Evolutionary conservation across 2,888 invertebrate genomes (phyloP).

Genomic region (Macrosiphum euphorbiae): DNA sequence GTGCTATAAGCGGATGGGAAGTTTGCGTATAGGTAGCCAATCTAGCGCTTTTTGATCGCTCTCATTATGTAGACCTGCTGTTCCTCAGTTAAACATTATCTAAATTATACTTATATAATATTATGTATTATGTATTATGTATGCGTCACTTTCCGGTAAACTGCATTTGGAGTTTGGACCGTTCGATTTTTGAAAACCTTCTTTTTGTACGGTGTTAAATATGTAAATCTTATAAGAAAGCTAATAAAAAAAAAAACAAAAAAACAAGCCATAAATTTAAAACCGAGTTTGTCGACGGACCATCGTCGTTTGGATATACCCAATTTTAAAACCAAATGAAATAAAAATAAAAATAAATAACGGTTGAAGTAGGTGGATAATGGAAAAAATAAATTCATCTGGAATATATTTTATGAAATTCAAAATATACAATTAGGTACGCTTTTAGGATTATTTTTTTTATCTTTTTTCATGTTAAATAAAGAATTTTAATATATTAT

Average conservation of each 20-base stretch:
- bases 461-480: not conserved
- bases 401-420: not conserved
- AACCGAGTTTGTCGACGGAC: not conserved
- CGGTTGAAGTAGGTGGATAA: slow-evolving; percentile 28
- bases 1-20: too few relatives aligned
- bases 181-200: slow-evolving; percentile 15
- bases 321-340: slow-evolving; percentile 52
- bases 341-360: slow-evolving; percentile 48
- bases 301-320: not conserved
- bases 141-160: not conserved
- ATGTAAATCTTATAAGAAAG: slow-evolving; percentile 37
- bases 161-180: not conserved
- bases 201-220: not conserved
- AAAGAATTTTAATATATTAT: not conserved
- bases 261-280: slow-evolving; percentile 15
- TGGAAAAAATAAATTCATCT: slow-evolving; percentile 23
- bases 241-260: slow-evolving; percentile 14
- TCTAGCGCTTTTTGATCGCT: too few relatives aligned
- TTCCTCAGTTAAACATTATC: too few relatives aligned
- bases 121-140: not conserved
- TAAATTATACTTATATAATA: not conserved
- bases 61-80: too few relatives aligned
- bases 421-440: not conserved
- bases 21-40: too few relatives aligned
- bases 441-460: not conserved